Evolutionary conservation across 2,113 vertebrate genomes (phyloP).

Genomic region (Oreochromis tanganicae): DNA sequence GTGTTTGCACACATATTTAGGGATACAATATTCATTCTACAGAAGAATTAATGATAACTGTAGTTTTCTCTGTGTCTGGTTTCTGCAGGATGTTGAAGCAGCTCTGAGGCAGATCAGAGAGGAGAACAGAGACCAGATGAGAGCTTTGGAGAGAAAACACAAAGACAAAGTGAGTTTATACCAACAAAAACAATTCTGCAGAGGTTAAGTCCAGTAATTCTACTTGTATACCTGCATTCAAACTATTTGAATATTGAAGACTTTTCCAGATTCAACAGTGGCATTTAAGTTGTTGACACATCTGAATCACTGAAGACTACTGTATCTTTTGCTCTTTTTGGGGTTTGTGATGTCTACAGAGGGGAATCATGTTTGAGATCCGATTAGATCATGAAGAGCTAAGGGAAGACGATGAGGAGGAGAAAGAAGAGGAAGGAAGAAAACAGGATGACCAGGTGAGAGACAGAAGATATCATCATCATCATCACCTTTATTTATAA

Average conservation of each 20-base stretch:
- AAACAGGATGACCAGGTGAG: background rate
- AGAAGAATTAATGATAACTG: background rate
- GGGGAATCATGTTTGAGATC: slow-evolving; percentile 88
- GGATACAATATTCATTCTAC: background rate
- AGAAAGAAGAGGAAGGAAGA: background rate
- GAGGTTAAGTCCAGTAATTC: background rate
- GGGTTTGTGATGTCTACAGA: slow-evolving; percentile 57
- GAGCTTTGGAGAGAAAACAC: slow-evolving; percentile 47
- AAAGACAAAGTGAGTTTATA: slow-evolving; percentile 72
- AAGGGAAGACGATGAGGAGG: slow-evolving; percentile 32
- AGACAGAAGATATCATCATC: background rate
- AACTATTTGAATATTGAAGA: background rate
- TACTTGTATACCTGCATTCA: background rate
- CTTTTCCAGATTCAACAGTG: background rate
- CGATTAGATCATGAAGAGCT: slow-evolving; percentile 63
- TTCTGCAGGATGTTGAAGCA: slow-evolving; percentile 66
- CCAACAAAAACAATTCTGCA: background rate
- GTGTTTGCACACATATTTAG: background rate
- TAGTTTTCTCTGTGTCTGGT: background rate
- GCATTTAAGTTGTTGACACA: background rate
- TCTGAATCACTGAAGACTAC: background rate
- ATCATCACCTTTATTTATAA: background rate
- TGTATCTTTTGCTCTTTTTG: background rate
- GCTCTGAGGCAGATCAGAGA: slow-evolving; percentile 62
- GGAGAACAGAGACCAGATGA: slow-evolving; percentile 58